phyloP scores from a whole-genome alignment of 2,113 vertebrate species.

The Leptodactylus fuscus region DNA sequence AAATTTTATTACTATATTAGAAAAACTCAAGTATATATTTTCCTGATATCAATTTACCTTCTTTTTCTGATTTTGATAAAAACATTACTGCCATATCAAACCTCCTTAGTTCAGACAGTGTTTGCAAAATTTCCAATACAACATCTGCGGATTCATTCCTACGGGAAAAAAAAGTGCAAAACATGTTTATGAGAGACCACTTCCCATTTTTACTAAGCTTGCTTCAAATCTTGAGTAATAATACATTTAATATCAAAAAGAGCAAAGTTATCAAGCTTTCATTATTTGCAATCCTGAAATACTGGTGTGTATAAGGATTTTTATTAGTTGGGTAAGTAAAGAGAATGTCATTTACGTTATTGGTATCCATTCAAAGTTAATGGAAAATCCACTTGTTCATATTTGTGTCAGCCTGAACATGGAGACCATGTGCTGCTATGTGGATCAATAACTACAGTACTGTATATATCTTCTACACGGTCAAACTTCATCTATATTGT shows the following conservation, averaged over 20 bases:
- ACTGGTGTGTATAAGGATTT: not conserved
- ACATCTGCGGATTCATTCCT: slow-evolving; percentile 83
- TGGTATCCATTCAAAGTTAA: slow-evolving; percentile 1
- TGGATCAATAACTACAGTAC: not conserved
- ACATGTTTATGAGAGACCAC: not conserved
- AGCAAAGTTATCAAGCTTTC: too few relatives aligned
- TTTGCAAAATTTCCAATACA: slow-evolving; percentile 83
- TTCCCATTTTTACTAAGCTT: not conserved
- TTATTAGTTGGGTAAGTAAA: not conserved
- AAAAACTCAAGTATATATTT: too few relatives aligned
- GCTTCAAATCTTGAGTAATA: not conserved
- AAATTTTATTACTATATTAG: too few relatives aligned
- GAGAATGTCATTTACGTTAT: not conserved
- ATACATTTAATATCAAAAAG: too few relatives aligned
- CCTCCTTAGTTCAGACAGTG: slow-evolving; percentile 83
- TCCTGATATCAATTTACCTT: too few relatives aligned
- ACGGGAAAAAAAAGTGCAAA: slow-evolving; percentile 61
- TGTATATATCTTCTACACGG: not conserved
- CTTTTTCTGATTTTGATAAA: slow-evolving; percentile 88
- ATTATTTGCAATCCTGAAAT: too few relatives aligned
- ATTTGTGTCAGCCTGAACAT: not conserved
- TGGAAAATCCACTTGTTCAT: not conserved
- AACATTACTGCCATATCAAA: slow-evolving; percentile 98
- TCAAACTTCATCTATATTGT: not conserved
- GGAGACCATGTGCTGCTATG: slow-evolving; percentile 1